Base-by-base conservation (phyloP, 2,888 invertebrate genomes). In the Aporophyla nigra region DNA sequence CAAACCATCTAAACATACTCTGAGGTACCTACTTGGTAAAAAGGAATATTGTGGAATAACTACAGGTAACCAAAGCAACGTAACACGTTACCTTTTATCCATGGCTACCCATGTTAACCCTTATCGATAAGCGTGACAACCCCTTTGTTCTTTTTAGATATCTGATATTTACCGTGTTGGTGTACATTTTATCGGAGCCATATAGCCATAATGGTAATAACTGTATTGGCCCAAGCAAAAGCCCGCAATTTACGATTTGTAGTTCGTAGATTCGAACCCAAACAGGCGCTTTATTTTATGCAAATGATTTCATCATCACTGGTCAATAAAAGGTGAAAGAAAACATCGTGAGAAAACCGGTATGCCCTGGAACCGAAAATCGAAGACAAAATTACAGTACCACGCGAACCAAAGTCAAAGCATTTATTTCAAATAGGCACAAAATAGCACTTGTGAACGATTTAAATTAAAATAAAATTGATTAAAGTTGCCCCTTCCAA, bases 121-220 rank as follows among this genome's bases (percentile, higher is more conserved):
- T 63, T 62, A 71, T 80, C 56, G 33, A 79, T 51, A 63, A 62
- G 53, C 56, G 33, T 24, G 56, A 63, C 33, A 24, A 24, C 72
- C 49, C 56, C 74, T 74, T 74, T 78, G 74, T 80, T 62, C 54
- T 62, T 79, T 80, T 61, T 33, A 6, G 66, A 56, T 67, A 80
- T 66, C 33, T 56, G 59, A 74, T 80, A 80, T 72, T 62, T 24
- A 58, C 43, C 10, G 6, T 33, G 24, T 27, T 56, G 43, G 24
- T 56, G 24, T 63, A 65, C 19, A 21, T 69, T 79, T 53, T 58
- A 62, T 40, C n/a, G 33, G 33, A 33, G 33, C 33, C 33, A 33
- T 33, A 33, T 33, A 33, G 33, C 33, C 33, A 33, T 33, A 33
- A 33, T 33, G 33, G 33, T 33, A 33, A 33, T 33, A 58, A 9